Evolutionary conservation across 2,888 invertebrate species (phyloP), one percentile per base, ranked within the genome.

Genomic region (Halocaridina rubra): DNA sequence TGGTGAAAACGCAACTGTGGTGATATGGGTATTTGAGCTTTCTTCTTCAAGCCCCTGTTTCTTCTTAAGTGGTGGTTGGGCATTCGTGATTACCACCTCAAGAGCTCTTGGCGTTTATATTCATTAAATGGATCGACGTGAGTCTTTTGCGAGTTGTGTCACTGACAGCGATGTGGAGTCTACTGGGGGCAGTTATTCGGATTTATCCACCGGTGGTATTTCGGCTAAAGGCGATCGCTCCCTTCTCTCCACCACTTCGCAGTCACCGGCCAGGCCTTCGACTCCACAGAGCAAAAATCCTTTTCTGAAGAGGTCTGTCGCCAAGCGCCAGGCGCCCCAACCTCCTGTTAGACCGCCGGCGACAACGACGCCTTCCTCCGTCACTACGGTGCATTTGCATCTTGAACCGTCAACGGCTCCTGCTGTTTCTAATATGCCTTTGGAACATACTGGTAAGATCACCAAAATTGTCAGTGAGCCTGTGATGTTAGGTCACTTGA

Each of bases 251-350:
- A 22, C n/a, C 10, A 5, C 33, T 10, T 24, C 33, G 1, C 30
- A 24, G n/a, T 19, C 24, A 13, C 53, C 53, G 4, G 1, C n/a
- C 1, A 53, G 53, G 16, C 81, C 81, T n/a, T 39, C 24, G 27
- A 27, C 81, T 29, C 57, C 81, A 10, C 61, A 59, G 22, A 13
- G 24, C 46, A 74, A 29, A 57, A 61, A 76, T 3, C 10, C 32
- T 1, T 24, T 27, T 8, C 75, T n/a, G 22, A 71, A 74, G 1
- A 67, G 82, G 19, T 24, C 71, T 10, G 53, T n/a, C 16, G 39
- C 57, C 13, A 80, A 81, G 59, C 80, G 85, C 33, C 85, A 67
- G 30, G 85, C 85, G 8, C 85, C 85, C 2, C 75, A 81, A 46
- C 85, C 85, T 4, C 85, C 84, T 61, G 30, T 61, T 19, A 61